A percentile compares a stretch with the other conserved stretches of the same genome.
phyloP scores from a whole-genome alignment of 2,113 vertebrate species.

The Talpa occidentalis region DNA sequence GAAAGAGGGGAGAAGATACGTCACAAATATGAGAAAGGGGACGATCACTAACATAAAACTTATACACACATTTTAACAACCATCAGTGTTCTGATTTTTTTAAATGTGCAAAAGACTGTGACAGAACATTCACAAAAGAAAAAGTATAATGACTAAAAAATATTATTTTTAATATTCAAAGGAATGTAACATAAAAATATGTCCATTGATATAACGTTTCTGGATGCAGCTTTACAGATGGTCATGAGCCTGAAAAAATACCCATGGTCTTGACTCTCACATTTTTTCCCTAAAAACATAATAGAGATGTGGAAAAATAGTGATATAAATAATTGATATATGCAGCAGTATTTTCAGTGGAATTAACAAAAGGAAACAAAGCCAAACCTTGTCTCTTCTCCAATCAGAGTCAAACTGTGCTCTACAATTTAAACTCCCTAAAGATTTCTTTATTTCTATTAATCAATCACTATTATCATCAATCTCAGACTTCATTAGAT shows the following conservation, averaged over 20 bases:
- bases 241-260: background rate
- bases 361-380: background rate
- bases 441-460: background rate
- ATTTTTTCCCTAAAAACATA: background rate
- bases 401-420: background rate
- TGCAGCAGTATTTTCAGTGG: background rate
- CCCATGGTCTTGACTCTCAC: background rate
- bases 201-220: background rate
- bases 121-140: background rate
- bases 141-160: constrained; percentile 17
- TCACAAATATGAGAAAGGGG: background rate
- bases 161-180: background rate
- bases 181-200: background rate
- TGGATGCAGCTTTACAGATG: background rate
- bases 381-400: background rate
- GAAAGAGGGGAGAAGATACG: background rate
- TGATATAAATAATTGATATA: background rate
- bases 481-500: background rate
- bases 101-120: background rate
- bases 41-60: background rate
- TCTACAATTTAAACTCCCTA: background rate
- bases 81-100: background rate
- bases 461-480: background rate
- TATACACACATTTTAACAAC: background rate
- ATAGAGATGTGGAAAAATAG: background rate